Percentiles rank a stretch among this genome's conserved stretches.
These are phyloP conservation scores for Pristionchus entomophagus DNA, from an alignment of 2,888 invertebrate genomes.

Conservation along the genomic window DNA sequence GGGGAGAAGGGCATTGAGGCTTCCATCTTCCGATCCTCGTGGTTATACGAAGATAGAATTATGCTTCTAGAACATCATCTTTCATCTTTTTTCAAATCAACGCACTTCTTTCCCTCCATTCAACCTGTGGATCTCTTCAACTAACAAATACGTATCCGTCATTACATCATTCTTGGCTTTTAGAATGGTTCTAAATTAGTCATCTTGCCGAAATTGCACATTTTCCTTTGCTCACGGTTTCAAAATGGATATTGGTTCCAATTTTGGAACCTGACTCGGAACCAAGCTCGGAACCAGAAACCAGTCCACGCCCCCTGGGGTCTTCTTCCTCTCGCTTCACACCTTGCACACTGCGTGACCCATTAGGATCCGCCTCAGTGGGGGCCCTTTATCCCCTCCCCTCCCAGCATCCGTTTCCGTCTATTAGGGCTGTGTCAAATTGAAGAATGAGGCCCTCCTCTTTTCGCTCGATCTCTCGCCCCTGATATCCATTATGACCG, in stretches of 20 bases:
- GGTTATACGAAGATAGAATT: too few species aligned
- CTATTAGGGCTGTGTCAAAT: background rate
- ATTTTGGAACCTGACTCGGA: too few species aligned
- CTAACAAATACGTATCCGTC: too few species aligned
- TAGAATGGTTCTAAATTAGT: too few species aligned
- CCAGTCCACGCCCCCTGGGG: constrained; percentile 17
- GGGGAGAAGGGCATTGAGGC: background rate
- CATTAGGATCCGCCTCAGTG: constrained; percentile 32
- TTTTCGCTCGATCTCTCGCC: background rate
- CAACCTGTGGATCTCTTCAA: too few species aligned
- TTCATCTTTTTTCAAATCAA: too few species aligned
- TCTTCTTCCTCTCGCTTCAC: constrained; percentile 17
- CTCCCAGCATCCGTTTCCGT: constrained; percentile 29
- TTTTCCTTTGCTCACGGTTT: background rate
- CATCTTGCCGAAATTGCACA: too few species aligned
- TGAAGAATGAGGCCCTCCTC: background rate
- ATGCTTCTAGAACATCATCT: too few species aligned
- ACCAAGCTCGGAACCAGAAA: background rate
- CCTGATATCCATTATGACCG: background rate
- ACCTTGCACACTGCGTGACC: constrained; percentile 29
- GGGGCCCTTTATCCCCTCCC: background rate
- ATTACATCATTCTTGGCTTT: too few species aligned
- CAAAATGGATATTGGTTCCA: too few species aligned
- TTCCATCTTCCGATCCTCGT: background rate
- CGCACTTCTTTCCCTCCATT: too few species aligned